Conservation (phyloP, 2,113 vertebrate genomes). For the Athene noctua region DNA sequence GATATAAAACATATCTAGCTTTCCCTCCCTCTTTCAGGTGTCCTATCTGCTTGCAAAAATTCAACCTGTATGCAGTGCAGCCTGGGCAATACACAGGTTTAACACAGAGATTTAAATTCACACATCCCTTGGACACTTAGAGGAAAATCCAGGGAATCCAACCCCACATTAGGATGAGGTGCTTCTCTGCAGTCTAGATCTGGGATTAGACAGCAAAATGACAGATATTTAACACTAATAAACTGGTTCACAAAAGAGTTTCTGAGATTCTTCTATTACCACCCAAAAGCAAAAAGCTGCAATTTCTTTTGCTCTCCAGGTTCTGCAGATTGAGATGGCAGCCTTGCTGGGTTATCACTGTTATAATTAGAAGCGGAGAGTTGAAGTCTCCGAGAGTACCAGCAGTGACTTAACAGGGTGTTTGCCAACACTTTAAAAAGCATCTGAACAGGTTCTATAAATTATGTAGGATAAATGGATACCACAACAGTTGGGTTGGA, state of each 20-base stretch:
- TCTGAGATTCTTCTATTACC: background rate
- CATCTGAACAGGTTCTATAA: background rate
- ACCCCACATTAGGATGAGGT: fast-evolving
- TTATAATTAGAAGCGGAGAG: background rate
- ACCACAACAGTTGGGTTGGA: background rate
- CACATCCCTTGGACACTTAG: background rate
- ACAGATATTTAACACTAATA: background rate
- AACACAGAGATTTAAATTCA: background rate
- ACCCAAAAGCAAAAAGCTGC: background rate
- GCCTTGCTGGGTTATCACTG: background rate
- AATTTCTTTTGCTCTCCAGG: background rate
- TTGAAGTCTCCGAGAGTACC: background rate
- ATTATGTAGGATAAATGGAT: background rate
- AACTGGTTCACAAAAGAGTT: background rate
- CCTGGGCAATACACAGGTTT: background rate
- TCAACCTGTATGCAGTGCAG: background rate
- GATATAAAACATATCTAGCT: background rate
- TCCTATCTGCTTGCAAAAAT: background rate
- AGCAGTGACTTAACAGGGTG: background rate
- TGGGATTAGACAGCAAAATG: background rate
- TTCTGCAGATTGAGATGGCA: background rate
- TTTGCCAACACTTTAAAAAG: background rate
- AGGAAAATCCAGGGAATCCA: background rate
- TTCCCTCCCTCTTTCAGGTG: background rate
- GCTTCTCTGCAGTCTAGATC: background rate